Conservation (phyloP, 2,797 vertebrate species). For the Psittacula echo region DNA sequence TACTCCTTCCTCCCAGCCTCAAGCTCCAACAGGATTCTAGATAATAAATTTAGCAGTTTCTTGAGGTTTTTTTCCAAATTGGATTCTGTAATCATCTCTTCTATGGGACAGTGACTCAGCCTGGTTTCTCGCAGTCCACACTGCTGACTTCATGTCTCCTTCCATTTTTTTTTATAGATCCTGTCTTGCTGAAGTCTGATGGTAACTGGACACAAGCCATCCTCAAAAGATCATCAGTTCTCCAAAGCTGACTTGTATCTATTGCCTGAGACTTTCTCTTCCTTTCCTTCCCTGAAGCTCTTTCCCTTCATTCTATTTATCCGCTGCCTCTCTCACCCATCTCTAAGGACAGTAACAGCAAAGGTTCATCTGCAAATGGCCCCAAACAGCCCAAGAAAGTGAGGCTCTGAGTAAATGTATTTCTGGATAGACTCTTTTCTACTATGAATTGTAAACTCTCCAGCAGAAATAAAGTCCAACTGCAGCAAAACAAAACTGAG, state of each 20-base stretch:
- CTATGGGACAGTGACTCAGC: conserved; percentile 55
- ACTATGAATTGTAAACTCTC: neutral
- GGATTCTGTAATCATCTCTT: conserved; percentile 40
- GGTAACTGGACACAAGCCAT: conserved; percentile 55
- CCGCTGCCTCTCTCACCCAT: neutral
- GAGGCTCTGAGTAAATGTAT: neutral
- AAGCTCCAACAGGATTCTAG: neutral
- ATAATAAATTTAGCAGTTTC: conserved; percentile 13
- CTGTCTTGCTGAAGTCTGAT: conserved; percentile 22
- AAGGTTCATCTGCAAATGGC: neutral
- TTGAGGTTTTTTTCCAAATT: neutral
- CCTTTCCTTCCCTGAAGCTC: neutral
- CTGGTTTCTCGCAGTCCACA: conserved; percentile 22
- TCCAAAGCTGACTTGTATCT: neutral
- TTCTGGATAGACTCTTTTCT: neutral
- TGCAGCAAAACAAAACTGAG: neutral
- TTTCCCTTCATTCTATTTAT: neutral
- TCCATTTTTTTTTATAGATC: conserved; percentile 60
- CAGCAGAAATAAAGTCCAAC: neutral
- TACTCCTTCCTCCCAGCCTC: neutral
- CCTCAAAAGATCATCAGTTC: neutral
- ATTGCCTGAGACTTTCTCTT: rapidly evolving
- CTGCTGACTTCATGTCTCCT: conserved; percentile 62
- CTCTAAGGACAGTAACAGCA: neutral
- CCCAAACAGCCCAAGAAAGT: neutral